Conservation (phyloP, 2,888 invertebrate species). For the Volucella zonaria region DNA sequence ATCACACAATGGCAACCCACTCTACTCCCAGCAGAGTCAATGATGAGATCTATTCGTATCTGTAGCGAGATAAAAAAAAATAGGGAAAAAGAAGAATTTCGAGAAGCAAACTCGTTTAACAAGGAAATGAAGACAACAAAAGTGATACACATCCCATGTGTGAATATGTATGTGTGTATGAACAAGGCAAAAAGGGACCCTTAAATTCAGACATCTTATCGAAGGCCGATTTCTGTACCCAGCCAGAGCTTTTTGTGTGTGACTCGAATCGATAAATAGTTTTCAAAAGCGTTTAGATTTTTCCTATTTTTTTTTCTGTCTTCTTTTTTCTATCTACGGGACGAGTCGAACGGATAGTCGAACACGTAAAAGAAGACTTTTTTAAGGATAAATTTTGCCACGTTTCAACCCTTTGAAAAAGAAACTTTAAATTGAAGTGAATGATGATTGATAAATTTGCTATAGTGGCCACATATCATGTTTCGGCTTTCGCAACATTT, state of each 20-base stretch:
- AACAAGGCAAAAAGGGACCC: constrained; percentile 8
- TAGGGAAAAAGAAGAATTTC: constrained; percentile 1
- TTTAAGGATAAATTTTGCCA: not conserved
- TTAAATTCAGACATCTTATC: constrained; percentile 46
- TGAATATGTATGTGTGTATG: constrained; percentile 12
- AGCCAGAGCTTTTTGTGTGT: constrained; percentile 39
- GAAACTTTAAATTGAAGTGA: too few relatives aligned
- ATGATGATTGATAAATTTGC: too few relatives aligned
- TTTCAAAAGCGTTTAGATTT: constrained; percentile 38
- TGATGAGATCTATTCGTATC: constrained; percentile 15
- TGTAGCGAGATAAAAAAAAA: not conserved
- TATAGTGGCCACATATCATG: too few relatives aligned
- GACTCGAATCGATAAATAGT: constrained; percentile 68
- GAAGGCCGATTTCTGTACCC: constrained; percentile 15
- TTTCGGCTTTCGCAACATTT: too few relatives aligned
- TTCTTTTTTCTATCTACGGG: constrained; percentile 7
- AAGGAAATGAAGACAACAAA: constrained; percentile 65
- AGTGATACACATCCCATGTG: constrained; percentile 29
- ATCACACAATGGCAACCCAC: constrained; percentile 22
- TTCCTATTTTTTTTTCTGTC: constrained; percentile 1
- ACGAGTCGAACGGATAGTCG: not conserved
- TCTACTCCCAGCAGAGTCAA: not conserved
- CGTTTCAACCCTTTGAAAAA: not conserved
- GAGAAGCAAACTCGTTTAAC: constrained; percentile 53
- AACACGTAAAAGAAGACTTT: too few relatives aligned